phyloP scores from a whole-genome alignment of 2,113 vertebrate species.

The Lathamus discolor region DNA sequence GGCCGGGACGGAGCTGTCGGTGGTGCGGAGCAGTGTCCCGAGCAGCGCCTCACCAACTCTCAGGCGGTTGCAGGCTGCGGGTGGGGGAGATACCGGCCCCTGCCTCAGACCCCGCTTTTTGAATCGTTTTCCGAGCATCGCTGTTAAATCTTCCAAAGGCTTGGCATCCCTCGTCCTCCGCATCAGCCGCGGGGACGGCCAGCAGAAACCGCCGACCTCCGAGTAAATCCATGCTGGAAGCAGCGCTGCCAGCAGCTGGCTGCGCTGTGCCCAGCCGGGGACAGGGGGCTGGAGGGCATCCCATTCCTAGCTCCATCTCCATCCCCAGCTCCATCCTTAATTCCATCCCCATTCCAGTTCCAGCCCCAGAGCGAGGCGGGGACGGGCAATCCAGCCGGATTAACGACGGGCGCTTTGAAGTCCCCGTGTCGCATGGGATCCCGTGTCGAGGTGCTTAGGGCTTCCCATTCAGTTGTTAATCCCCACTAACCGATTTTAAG shows the following conservation, averaged over 20 bases:
- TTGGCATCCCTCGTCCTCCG: fast-evolving
- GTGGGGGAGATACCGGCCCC: fast-evolving
- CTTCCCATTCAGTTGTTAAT: conserved; percentile 52
- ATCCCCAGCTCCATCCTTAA: neutral
- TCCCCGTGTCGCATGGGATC: neutral
- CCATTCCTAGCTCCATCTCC: neutral
- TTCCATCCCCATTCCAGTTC: neutral
- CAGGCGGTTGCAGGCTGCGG: neutral
- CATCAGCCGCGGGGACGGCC: neutral
- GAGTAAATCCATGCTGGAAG: neutral
- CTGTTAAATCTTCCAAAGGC: neutral
- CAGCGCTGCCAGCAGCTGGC: neutral
- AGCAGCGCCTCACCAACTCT: neutral
- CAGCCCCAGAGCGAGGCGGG: neutral
- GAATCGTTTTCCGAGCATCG: neutral
- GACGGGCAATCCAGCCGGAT: neutral
- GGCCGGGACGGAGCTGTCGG: neutral
- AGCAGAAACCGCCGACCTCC: neutral
- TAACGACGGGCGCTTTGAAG: conserved; percentile 25
- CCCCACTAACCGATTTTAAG: conserved; percentile 20
- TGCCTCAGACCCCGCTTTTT: neutral
- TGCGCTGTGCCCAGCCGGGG: neutral
- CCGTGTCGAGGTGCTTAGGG: neutral
- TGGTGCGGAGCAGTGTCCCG: neutral
- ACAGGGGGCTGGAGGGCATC: neutral